Evolutionary conservation across 2,888 invertebrate species (phyloP), one percentile per base, ranked within the genome.

Genomic region (Cheilosia pagana): DNA sequence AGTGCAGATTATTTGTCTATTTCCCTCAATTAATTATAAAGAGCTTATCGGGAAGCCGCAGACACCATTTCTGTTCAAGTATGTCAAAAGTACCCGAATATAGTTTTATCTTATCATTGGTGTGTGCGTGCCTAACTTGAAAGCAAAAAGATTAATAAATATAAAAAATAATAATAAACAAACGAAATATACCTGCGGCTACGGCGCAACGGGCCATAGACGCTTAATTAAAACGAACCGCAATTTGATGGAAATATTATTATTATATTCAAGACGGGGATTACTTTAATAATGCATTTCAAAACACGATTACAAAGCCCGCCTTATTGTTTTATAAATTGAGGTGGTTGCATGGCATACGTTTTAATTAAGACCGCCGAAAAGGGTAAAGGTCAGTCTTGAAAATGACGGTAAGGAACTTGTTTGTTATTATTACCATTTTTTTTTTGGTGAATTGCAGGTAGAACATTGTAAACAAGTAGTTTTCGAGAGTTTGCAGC

Each of bases 201-300:
- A 2, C 8, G 45, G 55, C 43, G 41, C 60, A 35, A 5, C 28
- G 28, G 31, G 43, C 43, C 16, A n/a, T 8, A 43, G 23, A 1
- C 16, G 25, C 48, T 48, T 55, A 35, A 63, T 55, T 55, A 45
- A 39, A 74, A 35, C 39, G 55, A 53, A 25, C 43, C 31, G n/a
- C n/a, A 21, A n/a, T 8, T 19, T 52, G 25, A 39, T 65, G 21
- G 7, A 21, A 6, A 10, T 6, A 19, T 0, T 10, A 8, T 43
- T n/a, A 10, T 6, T 14, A 0, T 10, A 8, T 43, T n/a, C 4
- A 53, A 31, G 12, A 31, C 28, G 16, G 16, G 25, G 48, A 63
- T 55, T 62, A 62, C 41, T 65, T 60, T 60, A 68, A 53, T 60
- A 59, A 35, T 68, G 52, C 53, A 53, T 76, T 76, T 68, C 76